Conservation (phyloP, 2,888 invertebrate species). For the Agrotis clavis region DNA sequence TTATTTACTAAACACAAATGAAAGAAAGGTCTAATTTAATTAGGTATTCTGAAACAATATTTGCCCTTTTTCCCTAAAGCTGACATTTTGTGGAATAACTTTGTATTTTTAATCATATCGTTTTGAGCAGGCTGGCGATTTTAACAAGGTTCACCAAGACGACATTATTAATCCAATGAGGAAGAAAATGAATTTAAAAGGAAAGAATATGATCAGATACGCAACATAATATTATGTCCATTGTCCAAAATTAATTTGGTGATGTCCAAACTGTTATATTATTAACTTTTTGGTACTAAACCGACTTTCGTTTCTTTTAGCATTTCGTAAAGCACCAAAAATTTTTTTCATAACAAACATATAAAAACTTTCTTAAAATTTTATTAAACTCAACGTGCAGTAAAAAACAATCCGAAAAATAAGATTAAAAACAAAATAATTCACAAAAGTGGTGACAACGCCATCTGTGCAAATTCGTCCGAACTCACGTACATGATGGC, state of each 20-base stretch:
- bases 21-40: conserved; percentile 32
- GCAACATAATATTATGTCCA: neutral
- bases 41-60: conserved; percentile 63
- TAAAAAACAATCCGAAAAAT: neutral
- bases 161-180: conserved; percentile 22
- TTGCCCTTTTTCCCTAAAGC: conserved; percentile 54
- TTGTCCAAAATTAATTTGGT: no score
- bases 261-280: no score
- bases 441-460: conserved; percentile 57
- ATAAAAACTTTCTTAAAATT: no score
- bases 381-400: no score
- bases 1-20: conserved; percentile 27
- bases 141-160: conserved; percentile 53
- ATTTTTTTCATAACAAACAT: no score
- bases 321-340: neutral
- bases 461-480: conserved; percentile 69
- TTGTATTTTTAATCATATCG: conserved; percentile 67
- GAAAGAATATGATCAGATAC: neutral
- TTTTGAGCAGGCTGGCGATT: conserved; percentile 60
- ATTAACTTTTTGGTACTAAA: neutral
- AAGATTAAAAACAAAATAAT: neutral
- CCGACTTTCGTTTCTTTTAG: neutral
- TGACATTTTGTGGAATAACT: conserved; percentile 60
- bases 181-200: neutral
- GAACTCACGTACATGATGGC: conserved; percentile 60